These are phyloP conservation scores for Salminus brasiliensis DNA, from an alignment of 2,113 vertebrate genomes.

Conservation along the genomic window DNA sequence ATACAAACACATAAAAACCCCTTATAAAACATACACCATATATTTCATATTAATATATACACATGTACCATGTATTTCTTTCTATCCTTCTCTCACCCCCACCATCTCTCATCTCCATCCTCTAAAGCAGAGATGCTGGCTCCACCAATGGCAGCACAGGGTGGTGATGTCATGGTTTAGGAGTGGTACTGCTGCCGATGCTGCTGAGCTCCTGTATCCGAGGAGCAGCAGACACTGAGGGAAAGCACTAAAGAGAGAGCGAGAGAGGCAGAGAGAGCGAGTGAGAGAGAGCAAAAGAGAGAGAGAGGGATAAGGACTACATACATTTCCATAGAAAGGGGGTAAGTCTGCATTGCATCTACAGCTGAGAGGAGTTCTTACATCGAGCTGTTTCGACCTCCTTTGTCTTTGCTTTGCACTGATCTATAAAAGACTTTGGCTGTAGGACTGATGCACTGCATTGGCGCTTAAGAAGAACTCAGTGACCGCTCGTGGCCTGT, in stretches of 20 bases:
- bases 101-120: slow-evolving; percentile 56
- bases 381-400: not conserved
- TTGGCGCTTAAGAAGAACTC: slow-evolving; percentile 5
- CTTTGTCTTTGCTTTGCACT: not conserved
- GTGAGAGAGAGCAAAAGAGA: not conserved
- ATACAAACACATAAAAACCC: too few relatives aligned
- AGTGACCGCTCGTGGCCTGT: slow-evolving; percentile 14
- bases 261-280: slow-evolving; percentile 20
- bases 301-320: slow-evolving; percentile 33
- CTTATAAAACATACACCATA: not conserved
- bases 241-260: slow-evolving; percentile 41
- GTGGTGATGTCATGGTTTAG: slow-evolving; percentile 80
- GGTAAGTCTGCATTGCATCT: slow-evolving; percentile 47
- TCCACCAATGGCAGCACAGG: slow-evolving; percentile 69
- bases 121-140: slow-evolving; percentile 62
- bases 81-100: slow-evolving; percentile 14
- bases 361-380: not conserved
- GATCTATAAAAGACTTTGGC: not conserved
- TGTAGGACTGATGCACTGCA: not conserved
- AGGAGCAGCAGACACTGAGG: slow-evolving; percentile 56
- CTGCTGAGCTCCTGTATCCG: slow-evolving; percentile 76
- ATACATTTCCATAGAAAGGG: slow-evolving; percentile 44
- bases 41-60: too few relatives aligned
- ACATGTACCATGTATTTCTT: not conserved
- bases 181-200: slow-evolving; percentile 77